Base-by-base conservation (phyloP, 2,888 invertebrate species). In the Leptogaster cylindrica region DNA sequence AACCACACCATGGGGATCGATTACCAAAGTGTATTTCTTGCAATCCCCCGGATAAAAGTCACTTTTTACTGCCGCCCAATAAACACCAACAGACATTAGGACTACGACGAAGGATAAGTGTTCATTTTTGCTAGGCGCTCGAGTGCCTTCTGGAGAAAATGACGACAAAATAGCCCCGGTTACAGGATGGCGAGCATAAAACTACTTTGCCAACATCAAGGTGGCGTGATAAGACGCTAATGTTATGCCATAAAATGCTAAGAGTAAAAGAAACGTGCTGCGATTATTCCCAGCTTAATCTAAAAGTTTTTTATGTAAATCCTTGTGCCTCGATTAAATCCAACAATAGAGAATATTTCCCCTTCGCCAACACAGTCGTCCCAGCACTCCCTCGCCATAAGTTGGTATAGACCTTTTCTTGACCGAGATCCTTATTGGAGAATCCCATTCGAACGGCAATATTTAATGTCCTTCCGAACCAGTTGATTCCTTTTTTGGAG, bases 291-390 rank as follows among this genome's bases (percentile, higher is more conserved):
- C 14, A 25, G 50, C 12, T 27, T 50, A 50, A 50, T 50, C 50
- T 50, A 16, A 50, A 50, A 50, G n/a, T 50, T 50, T 27, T 50
- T n/a, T n/a, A 50, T 50, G 50, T 23, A 50, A 50, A 50, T 50
- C 28, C 50, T 25, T 50, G 1, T 16, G 16, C 23, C 25, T 50
- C 25, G 28, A 50, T 50, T 25, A 50, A 28, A 50, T 50, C n/a
- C n/a, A n/a, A n/a, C n/a, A n/a, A n/a, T n/a, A n/a, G n/a, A n/a
- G n/a, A n/a, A n/a, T n/a, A n/a, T n/a, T n/a, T n/a, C n/a, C n/a
- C n/a, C n/a, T n/a, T n/a, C n/a, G n/a, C n/a, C n/a, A n/a, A n/a
- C n/a, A n/a, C n/a, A n/a, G n/a, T n/a, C n/a, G n/a, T n/a, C n/a
- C n/a, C n/a, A n/a, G n/a, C n/a, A n/a, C n/a, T n/a, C n/a, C n/a